Evolutionary conservation across 1,140 invertebrate genomes (phyloP).

Genomic region (Drosophila orosa): DNA sequence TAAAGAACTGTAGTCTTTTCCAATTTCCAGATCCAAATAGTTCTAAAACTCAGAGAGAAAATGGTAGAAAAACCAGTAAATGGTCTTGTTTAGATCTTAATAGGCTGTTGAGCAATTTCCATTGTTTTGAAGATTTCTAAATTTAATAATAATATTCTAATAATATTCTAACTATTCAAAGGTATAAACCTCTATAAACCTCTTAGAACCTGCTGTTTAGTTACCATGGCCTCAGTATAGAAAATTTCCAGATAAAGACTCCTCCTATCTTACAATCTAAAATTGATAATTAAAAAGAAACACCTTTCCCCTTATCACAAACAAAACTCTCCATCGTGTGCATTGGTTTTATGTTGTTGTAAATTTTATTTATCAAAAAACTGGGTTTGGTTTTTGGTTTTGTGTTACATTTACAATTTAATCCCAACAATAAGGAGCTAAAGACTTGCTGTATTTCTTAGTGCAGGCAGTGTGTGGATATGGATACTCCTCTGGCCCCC

Average conservation of each 20-base stretch:
- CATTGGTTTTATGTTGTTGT: constrained; percentile 58
- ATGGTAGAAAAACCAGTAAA: too few relatives aligned
- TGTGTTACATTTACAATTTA: constrained; percentile 48
- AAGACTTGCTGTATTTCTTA: constrained; percentile 25
- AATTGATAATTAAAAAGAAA: background rate
- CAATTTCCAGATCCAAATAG: too few relatives aligned
- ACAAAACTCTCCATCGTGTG: constrained; percentile 16
- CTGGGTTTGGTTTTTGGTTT: constrained; percentile 61
- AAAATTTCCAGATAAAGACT: background rate
- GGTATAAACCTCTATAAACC: background rate
- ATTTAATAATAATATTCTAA: too few relatives aligned
- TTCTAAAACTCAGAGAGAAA: too few relatives aligned
- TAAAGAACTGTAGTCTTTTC: too few relatives aligned
- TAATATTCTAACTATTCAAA: background rate
- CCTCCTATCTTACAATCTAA: background rate
- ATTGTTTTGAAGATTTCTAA: too few relatives aligned
- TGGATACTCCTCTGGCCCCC: constrained; percentile 25
- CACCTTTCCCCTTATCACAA: background rate
- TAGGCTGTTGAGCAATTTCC: too few relatives aligned
- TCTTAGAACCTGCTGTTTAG: background rate
- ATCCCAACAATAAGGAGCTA: constrained; percentile 32
- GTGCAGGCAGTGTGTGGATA: constrained; percentile 55
- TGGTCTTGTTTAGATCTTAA: too few relatives aligned
- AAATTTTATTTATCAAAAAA: constrained; percentile 69
- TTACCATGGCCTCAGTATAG: background rate